A percentile compares a stretch with the other conserved stretches of the same genome.
Conservation (phyloP, 2,888 invertebrate species). For the Brachyptera risi region DNA sequence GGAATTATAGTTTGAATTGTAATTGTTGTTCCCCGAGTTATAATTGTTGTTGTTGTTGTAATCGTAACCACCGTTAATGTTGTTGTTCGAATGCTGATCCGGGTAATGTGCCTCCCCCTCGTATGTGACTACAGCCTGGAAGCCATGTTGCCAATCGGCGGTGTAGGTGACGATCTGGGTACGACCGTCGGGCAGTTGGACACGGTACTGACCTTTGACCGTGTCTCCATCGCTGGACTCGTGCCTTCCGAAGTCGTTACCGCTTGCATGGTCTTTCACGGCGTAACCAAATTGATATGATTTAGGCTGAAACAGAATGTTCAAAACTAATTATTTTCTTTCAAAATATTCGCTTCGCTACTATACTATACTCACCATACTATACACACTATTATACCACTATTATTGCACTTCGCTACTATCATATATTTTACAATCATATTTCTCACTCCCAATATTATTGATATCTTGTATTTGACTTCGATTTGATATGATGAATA, state of each 20-base stretch:
- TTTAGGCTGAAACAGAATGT: slow-evolving; percentile 27
- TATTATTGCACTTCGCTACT: too few species aligned
- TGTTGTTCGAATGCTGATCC: slow-evolving; percentile 24
- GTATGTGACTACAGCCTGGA: slow-evolving; percentile 81
- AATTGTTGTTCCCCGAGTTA: not conserved
- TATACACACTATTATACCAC: too few species aligned
- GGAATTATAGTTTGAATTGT: too few species aligned
- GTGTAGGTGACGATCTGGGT: slow-evolving; percentile 73
- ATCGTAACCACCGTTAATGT: not conserved
- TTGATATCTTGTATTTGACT: too few species aligned
- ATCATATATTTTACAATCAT: too few species aligned
- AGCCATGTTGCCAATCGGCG: slow-evolving; percentile 86
- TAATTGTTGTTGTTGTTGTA: not conserved
- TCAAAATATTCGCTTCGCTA: too few species aligned
- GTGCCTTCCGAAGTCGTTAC: slow-evolving; percentile 31
- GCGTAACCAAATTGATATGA: slow-evolving; percentile 34
- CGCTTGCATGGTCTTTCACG: slow-evolving; percentile 30
- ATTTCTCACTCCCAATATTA: too few species aligned
- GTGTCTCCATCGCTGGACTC: slow-evolving; percentile 71
- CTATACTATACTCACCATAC: too few species aligned
- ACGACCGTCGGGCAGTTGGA: slow-evolving; percentile 79
- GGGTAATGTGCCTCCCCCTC: slow-evolving; percentile 64
- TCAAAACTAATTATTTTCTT: too few species aligned
- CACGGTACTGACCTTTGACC: slow-evolving; percentile 78
- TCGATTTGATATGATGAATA: too few species aligned